Evolutionary conservation across 2,888 invertebrate genomes (phyloP).

Genomic region (Monochamus alternatus): DNA sequence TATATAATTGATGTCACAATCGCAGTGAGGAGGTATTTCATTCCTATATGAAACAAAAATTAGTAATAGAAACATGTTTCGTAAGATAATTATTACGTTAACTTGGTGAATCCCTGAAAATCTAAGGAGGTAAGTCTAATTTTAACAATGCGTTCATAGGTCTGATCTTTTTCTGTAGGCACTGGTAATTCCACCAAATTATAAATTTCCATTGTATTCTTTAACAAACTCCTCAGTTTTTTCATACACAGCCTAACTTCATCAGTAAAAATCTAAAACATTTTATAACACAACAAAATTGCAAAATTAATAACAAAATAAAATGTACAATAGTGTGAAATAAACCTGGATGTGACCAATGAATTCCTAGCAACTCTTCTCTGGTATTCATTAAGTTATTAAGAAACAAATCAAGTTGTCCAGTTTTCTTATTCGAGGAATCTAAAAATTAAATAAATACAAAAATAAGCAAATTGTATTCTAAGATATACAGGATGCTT

Average conservation of each 20-base stretch:
- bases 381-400: conserved; percentile 29
- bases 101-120: conserved; percentile 2
- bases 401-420: conserved; percentile 36
- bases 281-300: conserved; percentile 2
- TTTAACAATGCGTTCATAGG: not conserved
- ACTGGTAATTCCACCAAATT: not conserved
- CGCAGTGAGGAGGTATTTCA: too few relatives aligned
- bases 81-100: not conserved
- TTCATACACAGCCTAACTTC: conserved; percentile 49
- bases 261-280: conserved; percentile 59
- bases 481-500: too few relatives aligned
- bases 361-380: conserved; percentile 47
- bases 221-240: conserved; percentile 53
- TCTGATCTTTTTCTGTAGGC: not conserved
- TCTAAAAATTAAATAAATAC: not conserved
- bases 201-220: conserved; percentile 37
- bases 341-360: conserved; percentile 52
- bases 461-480: too few relatives aligned
- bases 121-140: conserved; percentile 9
- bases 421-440: not conserved
- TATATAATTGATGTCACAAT: too few relatives aligned
- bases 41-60: too few relatives aligned
- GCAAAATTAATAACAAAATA: not conserved
- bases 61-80: too few relatives aligned
- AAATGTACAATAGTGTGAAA: conserved; percentile 49